A percentile compares a stretch with the other conserved stretches of the same genome.
These are phyloP conservation scores for Dolichomitus sp. DNA, from an alignment of 2,888 invertebrate species.

Conservation along the genomic window DNA sequence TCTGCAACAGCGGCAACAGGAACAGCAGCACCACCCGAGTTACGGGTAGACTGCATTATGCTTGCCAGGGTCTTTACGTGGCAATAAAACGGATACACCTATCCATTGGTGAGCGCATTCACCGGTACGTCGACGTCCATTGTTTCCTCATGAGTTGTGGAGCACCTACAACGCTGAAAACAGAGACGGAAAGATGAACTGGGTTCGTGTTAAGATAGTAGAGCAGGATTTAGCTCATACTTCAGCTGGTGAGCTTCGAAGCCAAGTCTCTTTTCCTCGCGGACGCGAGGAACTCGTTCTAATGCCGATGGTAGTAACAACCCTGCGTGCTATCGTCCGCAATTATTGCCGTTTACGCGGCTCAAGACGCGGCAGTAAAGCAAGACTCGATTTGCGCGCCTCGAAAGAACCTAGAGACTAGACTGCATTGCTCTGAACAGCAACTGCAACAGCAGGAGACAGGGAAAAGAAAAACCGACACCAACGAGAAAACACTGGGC, in stretches of 20 bases:
- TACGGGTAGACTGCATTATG: slow-evolving; percentile 70
- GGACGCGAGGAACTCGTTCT: slow-evolving; percentile 67
- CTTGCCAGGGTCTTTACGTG: slow-evolving; percentile 79
- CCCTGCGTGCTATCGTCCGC: slow-evolving; percentile 75
- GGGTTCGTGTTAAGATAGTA: slow-evolving; percentile 57
- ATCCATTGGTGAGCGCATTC: slow-evolving; percentile 71
- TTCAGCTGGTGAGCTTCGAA: slow-evolving; percentile 21
- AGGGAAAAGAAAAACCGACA: slow-evolving; percentile 31
- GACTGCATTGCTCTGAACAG: background rate
- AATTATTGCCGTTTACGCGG: slow-evolving; percentile 81
- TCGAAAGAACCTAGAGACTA: slow-evolving; percentile 65
- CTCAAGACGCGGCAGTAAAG: slow-evolving; percentile 75
- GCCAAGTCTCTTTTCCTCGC: slow-evolving; percentile 29
- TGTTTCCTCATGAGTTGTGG: slow-evolving; percentile 77
- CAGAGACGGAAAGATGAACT: slow-evolving; percentile 55
- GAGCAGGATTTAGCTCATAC: slow-evolving; percentile 13
- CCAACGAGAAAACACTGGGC: slow-evolving; percentile 15
- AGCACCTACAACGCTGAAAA: slow-evolving; percentile 46
- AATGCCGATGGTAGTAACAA: slow-evolving; percentile 76
- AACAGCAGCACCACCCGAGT: slow-evolving; percentile 42
- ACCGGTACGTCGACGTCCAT: slow-evolving; percentile 70
- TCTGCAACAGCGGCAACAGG: slow-evolving; percentile 21
- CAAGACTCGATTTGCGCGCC: slow-evolving; percentile 72
- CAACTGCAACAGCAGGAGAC: background rate
- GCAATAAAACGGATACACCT: slow-evolving; percentile 80